phyloP scores from a whole-genome alignment of 2,888 invertebrate species.

The Iselma pallidipennis region DNA sequence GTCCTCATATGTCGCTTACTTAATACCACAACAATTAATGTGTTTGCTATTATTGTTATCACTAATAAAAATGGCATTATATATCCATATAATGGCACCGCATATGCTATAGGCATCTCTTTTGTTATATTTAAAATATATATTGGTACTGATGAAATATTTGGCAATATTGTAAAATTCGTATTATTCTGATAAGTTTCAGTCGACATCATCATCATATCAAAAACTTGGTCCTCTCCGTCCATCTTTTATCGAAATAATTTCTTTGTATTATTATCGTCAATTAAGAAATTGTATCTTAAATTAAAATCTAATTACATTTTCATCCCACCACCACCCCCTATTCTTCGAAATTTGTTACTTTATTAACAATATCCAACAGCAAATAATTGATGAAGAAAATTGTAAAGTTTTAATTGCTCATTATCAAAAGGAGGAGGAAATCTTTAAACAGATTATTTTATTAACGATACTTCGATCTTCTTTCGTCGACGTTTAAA shows the following conservation, averaged over 20 bases:
- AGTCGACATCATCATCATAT: neutral
- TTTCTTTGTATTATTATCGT: neutral
- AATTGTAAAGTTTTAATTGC: constrained; percentile 1
- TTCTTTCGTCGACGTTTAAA: constrained; percentile 1
- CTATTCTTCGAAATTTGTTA: too few relatives aligned
- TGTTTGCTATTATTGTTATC: constrained; percentile 88
- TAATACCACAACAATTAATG: constrained; percentile 86
- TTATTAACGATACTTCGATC: constrained; percentile 7
- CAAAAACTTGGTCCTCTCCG: neutral
- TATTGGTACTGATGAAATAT: neutral
- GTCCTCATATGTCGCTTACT: constrained; percentile 90
- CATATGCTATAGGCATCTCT: constrained; percentile 69
- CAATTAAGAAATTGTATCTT: neutral
- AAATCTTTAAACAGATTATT: neutral
- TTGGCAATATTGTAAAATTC: neutral
- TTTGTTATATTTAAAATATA: constrained; percentile 64
- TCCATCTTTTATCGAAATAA: too few relatives aligned
- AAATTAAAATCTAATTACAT: neutral
- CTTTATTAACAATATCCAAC: too few relatives aligned
- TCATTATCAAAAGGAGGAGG: neutral
- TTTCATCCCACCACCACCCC: too few relatives aligned
- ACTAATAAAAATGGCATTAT: constrained; percentile 83
- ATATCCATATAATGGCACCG: constrained; percentile 75
- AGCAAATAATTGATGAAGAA: neutral
- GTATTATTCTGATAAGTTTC: neutral